Base-by-base conservation (phyloP, 2,888 invertebrate genomes). In the Acanthoscelides obtectus region DNA sequence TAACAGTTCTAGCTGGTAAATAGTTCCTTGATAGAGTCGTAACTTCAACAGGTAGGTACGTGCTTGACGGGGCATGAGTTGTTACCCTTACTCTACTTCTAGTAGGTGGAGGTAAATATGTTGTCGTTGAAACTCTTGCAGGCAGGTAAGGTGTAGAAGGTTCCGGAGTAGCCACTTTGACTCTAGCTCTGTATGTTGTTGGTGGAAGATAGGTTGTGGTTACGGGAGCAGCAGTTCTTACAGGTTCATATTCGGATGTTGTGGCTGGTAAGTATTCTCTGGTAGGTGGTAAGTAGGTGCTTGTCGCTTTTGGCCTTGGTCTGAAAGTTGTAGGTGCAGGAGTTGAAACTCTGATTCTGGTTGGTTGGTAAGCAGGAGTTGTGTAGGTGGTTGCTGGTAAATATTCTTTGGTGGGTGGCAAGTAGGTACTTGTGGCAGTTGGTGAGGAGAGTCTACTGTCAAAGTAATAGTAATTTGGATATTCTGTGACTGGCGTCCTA, bases 1-100 rank as follows among this genome's bases (percentile, higher is more conserved):
- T 89, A 1, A 92, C 89, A 8, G 91, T 88, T 68, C 77, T 75
- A 1, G 69, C 72, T 20, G 77, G 82, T 66, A 81, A 73, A 72
- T 83, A 82, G 67, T 80, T 80, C 66, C 78, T 78, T 20, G 74
- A 74, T 67, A 80, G 76, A 6, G 79, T 76, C 22, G 78, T 77
- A 21, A 78, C 72, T 73, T 77, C 76, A 12, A 78, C 74, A 0
- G 74, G 73, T 20, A 66, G 27, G 6, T 63, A 22, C 1, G 71
- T 72, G 21, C 22, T 64, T 66, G 66, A 66, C 66, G 22, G 66
- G 1, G 20, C 66, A 2, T 22, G 20, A 66, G 66, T 20, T 20
- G 66, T 66, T 1, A 64, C 64, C 64, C 20, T 64, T 8, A 69
- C 69, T 20, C 20, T 22, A 21, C 21, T 20, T 20, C 22, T 21